Evolutionary conservation across 2,797 vertebrate genomes (phyloP).

Genomic region (Falco cherrug): DNA sequence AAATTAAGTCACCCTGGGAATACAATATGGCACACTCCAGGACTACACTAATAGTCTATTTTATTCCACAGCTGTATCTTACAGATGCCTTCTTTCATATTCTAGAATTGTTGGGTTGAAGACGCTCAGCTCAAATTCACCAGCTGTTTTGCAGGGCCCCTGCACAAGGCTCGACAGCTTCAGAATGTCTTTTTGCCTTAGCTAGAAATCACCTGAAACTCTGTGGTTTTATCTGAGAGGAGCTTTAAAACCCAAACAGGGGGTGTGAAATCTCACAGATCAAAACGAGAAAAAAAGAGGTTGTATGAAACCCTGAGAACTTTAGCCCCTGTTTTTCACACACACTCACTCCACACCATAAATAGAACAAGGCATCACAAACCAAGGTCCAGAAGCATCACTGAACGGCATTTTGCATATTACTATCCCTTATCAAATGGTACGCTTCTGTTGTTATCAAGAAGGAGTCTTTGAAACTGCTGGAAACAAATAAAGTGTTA

Average conservation of each 20-base stretch:
- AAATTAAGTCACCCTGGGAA: neutral
- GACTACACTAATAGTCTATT: too few relatives aligned
- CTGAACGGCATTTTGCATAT: rapidly evolving
- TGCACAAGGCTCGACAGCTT: neutral
- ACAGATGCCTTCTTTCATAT: neutral
- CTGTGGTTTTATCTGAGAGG: slow-evolving; percentile 32
- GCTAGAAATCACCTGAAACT: slow-evolving; percentile 42
- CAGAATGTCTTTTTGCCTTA: neutral
- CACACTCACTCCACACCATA: neutral
- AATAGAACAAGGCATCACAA: neutral
- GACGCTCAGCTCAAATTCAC: neutral
- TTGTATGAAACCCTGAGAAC: slow-evolving; percentile 38
- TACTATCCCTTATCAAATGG: rapidly evolving
- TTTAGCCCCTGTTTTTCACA: slow-evolving; percentile 25
- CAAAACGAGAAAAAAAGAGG: slow-evolving; percentile 4
- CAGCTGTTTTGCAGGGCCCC: neutral
- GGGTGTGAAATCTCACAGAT: slow-evolving; percentile 58
- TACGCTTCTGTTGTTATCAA: neutral
- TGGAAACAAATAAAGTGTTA: rapidly evolving
- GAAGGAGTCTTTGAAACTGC: neutral
- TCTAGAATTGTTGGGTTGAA: neutral
- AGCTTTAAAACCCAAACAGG: slow-evolving; percentile 9
- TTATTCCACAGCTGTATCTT: neutral
- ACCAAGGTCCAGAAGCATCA: neutral
- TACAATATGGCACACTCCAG: neutral